Percentiles rank a stretch among this genome's conserved stretches.
Evolutionary conservation across 2,113 vertebrate genomes (phyloP).

Genomic region (Ceyx cyanopectus): DNA sequence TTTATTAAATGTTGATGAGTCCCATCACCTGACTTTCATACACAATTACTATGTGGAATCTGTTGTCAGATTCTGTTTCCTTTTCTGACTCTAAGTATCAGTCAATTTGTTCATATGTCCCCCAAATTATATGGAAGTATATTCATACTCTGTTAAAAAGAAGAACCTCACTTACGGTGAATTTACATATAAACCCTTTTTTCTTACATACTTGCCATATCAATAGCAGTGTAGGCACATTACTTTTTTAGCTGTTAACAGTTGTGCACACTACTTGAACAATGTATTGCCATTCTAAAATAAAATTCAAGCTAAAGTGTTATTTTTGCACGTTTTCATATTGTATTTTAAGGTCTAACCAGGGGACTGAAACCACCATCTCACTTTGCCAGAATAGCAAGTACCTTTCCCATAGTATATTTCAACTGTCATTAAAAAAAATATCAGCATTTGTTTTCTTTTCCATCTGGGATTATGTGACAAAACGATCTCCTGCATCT

Average conservation of each 20-base stretch:
- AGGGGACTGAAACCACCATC: background rate
- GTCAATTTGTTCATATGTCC: background rate
- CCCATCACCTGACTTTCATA: background rate
- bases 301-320: background rate
- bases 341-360: background rate
- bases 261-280: background rate
- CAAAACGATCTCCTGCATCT: slow-evolving; percentile 71
- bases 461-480: slow-evolving; percentile 76
- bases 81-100: background rate
- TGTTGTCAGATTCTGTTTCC: background rate
- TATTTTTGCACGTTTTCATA: background rate
- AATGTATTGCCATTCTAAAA: background rate
- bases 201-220: background rate
- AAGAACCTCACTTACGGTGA: background rate
- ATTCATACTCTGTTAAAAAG: background rate
- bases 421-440: slow-evolving; percentile 45
- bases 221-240: background rate
- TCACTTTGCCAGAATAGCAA: background rate
- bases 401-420: background rate
- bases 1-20: background rate
- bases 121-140: background rate
- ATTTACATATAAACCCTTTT: background rate
- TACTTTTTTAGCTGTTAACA: background rate
- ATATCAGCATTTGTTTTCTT: slow-evolving; percentile 62
- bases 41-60: background rate